Percentiles rank a stretch among this genome's conserved stretches.
Evolutionary conservation across 2,113 vertebrate genomes (phyloP).

Genomic region (Vulpes ferrilata): DNA sequence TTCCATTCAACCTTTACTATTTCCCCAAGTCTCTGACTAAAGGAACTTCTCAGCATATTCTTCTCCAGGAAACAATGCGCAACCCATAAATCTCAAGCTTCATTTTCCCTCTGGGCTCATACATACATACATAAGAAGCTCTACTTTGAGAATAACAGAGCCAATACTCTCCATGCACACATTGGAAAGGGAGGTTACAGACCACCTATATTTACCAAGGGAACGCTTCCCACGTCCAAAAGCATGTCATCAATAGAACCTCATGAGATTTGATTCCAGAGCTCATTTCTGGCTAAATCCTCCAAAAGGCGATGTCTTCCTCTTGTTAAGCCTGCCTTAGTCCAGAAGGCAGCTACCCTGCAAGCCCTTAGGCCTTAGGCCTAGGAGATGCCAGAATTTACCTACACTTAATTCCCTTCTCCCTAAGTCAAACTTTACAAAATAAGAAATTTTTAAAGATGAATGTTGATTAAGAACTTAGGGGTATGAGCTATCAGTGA

Average conservation of each 20-base stretch:
- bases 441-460: slow-evolving; percentile 13
- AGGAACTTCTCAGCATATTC: not conserved
- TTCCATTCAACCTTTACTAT: not conserved
- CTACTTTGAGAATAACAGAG: not conserved
- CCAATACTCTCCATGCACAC: not conserved
- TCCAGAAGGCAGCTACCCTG: not conserved
- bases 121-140: not conserved
- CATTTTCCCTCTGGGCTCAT: not conserved
- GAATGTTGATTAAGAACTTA: not conserved
- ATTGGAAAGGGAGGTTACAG: not conserved
- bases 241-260: not conserved
- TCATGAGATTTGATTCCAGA: not conserved
- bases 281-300: not conserved
- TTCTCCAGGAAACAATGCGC: not conserved
- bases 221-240: not conserved
- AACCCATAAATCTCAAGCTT: not conserved
- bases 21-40: not conserved
- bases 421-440: not conserved
- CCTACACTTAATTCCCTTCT: not conserved
- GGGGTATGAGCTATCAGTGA: not conserved
- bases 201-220: not conserved
- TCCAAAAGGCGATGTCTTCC: not conserved
- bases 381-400: slow-evolving; percentile 31
- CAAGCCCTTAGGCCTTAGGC: not conserved
- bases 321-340: not conserved